These are phyloP conservation scores for Thryonomys swinderianus DNA, from an alignment of 2,113 vertebrate genomes.

Conservation along the genomic window DNA sequence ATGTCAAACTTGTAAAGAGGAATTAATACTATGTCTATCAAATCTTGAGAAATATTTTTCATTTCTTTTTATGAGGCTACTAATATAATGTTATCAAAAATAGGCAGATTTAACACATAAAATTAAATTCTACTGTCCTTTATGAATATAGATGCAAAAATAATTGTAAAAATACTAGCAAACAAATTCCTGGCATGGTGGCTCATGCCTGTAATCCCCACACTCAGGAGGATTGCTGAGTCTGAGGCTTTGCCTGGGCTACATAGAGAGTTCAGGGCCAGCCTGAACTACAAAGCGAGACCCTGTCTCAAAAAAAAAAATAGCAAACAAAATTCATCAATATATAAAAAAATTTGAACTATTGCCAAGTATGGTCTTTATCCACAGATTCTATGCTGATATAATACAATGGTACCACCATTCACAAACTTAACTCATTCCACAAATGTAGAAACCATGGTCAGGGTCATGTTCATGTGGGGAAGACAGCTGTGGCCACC, in stretches of 20 bases:
- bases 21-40: not conserved
- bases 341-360: not conserved
- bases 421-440: not conserved
- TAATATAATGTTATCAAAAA: not conserved
- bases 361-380: not conserved
- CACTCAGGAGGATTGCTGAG: no score
- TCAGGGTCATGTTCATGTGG: not conserved
- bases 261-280: no score
- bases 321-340: not conserved
- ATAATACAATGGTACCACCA: not conserved
- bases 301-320: no score
- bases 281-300: no score
- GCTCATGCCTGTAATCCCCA: no score
- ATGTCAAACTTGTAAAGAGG: not conserved
- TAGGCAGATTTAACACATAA: not conserved
- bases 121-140: not conserved
- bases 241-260: no score
- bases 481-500: not conserved
- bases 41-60: not conserved
- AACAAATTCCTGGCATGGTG: no score
- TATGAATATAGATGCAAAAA: not conserved
- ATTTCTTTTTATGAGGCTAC: not conserved
- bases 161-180: not conserved
- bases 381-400: not conserved
- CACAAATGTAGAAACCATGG: not conserved